These are phyloP conservation scores for Pardalotus punctatus DNA, from an alignment of 2,113 vertebrate genomes.

Conservation along the genomic window DNA sequence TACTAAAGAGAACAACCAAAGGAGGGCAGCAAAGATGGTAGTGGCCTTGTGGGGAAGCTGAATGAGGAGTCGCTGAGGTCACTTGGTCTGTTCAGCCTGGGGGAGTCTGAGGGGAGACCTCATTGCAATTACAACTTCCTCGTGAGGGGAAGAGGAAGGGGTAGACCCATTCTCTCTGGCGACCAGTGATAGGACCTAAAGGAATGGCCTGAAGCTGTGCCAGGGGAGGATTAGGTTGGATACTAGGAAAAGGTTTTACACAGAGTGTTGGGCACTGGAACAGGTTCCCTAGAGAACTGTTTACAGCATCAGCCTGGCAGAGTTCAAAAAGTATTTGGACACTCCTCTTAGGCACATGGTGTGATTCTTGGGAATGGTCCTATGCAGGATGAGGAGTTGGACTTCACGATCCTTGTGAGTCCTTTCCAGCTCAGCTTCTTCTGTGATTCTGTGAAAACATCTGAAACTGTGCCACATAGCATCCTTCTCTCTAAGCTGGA, in stretches of 20 bases:
- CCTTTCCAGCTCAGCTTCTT: neutral
- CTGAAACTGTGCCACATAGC: neutral
- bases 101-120: neutral
- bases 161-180: neutral
- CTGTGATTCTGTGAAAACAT: neutral
- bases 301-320: neutral
- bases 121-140: neutral
- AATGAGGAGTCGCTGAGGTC: neutral
- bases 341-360: too few relatives aligned
- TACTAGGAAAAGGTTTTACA: neutral
- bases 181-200: neutral
- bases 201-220: neutral
- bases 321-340: neutral
- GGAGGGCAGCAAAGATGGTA: neutral
- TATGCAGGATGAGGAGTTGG: neutral
- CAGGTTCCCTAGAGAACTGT: neutral
- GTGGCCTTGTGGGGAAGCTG: neutral
- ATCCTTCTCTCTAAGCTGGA: neutral
- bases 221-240: neutral
- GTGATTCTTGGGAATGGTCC: neutral
- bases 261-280: neutral
- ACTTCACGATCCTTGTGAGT: neutral
- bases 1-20: too few relatives aligned
- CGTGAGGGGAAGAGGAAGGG: neutral
- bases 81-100: neutral